Percentiles rank a stretch among this genome's conserved stretches.
phyloP scores from a whole-genome alignment of 2,113 vertebrate species.

The Machaerirhynchus nigripectus region DNA sequence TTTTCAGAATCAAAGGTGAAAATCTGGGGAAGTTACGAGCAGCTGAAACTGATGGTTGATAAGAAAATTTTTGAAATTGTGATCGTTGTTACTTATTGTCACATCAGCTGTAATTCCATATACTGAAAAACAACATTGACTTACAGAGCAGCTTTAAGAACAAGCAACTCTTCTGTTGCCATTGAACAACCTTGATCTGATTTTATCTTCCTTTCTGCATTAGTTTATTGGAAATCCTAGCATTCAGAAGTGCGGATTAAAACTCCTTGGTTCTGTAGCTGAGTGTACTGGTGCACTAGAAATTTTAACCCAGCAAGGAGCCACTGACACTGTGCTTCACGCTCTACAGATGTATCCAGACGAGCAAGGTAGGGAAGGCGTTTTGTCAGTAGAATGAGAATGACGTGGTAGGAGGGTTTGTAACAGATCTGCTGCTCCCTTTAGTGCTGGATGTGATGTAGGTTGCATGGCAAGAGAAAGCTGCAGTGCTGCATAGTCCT shows the following conservation, averaged over 20 bases:
- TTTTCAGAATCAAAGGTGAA: background rate
- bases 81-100: background rate
- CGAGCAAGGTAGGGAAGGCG: conserved; percentile 77
- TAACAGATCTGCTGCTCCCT: background rate
- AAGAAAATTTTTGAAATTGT: background rate
- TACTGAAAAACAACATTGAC: background rate
- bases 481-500: background rate
- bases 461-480: background rate
- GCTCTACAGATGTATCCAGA: conserved; percentile 90
- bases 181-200: background rate
- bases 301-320: conserved; percentile 85
- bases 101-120: background rate
- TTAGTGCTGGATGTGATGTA: background rate
- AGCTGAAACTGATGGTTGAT: background rate
- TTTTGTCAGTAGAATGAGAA: background rate
- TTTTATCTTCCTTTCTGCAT: background rate
- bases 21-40: background rate
- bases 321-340: conserved; percentile 87
- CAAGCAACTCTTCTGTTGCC: background rate
- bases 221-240: conserved; percentile 87
- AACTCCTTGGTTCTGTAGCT: conserved; percentile 79
- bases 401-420: background rate
- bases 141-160: background rate
- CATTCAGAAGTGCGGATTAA: conserved; percentile 87
- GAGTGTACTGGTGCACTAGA: conserved; percentile 85